phyloP scores from a whole-genome alignment of 2,888 invertebrate genomes.

The Xanthostigma xanthostigma region DNA sequence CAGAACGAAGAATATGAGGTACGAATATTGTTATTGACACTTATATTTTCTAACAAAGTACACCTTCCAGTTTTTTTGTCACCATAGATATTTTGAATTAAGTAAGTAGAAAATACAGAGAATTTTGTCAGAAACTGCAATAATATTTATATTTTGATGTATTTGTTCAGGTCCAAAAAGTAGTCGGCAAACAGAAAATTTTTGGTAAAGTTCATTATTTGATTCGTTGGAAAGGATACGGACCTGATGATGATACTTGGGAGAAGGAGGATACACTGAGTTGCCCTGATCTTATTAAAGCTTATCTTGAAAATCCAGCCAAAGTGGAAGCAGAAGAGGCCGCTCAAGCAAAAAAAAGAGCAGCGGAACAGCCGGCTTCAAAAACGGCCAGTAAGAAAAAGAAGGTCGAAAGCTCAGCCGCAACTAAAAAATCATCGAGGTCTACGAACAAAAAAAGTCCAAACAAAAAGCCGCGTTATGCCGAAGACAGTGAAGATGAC shows the following conservation, averaged over 20 bases:
- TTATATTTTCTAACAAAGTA: not conserved
- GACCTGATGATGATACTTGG: slow-evolving; percentile 56
- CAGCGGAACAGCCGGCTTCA: slow-evolving; percentile 5
- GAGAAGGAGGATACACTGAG: slow-evolving; percentile 55
- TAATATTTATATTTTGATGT: not conserved
- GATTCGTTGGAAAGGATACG: slow-evolving; percentile 67
- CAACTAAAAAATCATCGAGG: slow-evolving; percentile 20
- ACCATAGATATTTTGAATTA: not conserved
- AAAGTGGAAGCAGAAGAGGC: slow-evolving; percentile 11
- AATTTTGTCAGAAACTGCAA: too few relatives aligned
- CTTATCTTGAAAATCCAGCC: slow-evolving; percentile 24
- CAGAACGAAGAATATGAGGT: slow-evolving; percentile 36
- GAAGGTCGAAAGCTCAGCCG: slow-evolving; percentile 21
- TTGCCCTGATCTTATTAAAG: slow-evolving; percentile 50
- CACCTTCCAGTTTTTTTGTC: not conserved
- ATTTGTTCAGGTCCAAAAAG: slow-evolving; percentile 45
- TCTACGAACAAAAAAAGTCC: slow-evolving; percentile 17
- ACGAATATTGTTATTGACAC: slow-evolving; percentile 5
- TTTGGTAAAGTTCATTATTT: slow-evolving; percentile 52
- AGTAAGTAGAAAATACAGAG: not conserved
- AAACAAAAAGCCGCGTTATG: slow-evolving; percentile 13
- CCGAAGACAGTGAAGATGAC: slow-evolving; percentile 26
- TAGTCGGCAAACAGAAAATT: slow-evolving; percentile 52
- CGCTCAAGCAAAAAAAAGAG: slow-evolving; percentile 7
- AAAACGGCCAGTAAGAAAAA: slow-evolving; percentile 25